Percentiles rank a stretch among this genome's conserved stretches.
Conservation (phyloP, 2,797 vertebrate species). For the Onychomys arenicola region DNA sequence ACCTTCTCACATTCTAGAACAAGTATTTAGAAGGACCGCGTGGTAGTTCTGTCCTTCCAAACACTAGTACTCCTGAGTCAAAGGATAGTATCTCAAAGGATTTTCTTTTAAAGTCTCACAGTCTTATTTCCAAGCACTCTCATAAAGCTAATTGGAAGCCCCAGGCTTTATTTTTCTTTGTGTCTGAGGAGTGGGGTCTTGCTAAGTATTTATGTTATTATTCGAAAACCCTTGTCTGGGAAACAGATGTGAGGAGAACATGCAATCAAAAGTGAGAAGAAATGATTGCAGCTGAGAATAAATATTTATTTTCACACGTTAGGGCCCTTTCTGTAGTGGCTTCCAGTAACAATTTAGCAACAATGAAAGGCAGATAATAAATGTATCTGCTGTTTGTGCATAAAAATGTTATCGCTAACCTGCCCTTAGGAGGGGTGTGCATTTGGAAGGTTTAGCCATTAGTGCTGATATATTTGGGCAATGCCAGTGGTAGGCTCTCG, state of each 20-base stretch:
- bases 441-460: constrained; percentile 46
- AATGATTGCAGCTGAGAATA: constrained; percentile 46
- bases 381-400: constrained; percentile 9
- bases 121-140: constrained; percentile 58
- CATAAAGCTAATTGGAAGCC: constrained; percentile 62
- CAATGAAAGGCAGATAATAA: constrained; percentile 50
- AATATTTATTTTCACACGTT: constrained; percentile 66
- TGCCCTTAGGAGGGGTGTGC: background rate
- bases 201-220: constrained; percentile 59
- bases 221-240: constrained; percentile 61
- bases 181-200: constrained; percentile 45
- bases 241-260: constrained; percentile 68
- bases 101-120: constrained; percentile 25
- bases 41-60: constrained; percentile 12
- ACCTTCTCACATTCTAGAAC: background rate
- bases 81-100: background rate
- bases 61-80: constrained; percentile 16
- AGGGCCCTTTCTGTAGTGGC: constrained; percentile 9
- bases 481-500: background rate
- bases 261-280: constrained; percentile 55
- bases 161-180: constrained; percentile 67
- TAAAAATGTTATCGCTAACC: constrained; percentile 50
- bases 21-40: background rate
- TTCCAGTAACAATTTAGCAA: constrained; percentile 41
- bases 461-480: constrained; percentile 33